Conservation (phyloP, 1,140 invertebrate genomes). For the Olivierus martensii region DNA sequence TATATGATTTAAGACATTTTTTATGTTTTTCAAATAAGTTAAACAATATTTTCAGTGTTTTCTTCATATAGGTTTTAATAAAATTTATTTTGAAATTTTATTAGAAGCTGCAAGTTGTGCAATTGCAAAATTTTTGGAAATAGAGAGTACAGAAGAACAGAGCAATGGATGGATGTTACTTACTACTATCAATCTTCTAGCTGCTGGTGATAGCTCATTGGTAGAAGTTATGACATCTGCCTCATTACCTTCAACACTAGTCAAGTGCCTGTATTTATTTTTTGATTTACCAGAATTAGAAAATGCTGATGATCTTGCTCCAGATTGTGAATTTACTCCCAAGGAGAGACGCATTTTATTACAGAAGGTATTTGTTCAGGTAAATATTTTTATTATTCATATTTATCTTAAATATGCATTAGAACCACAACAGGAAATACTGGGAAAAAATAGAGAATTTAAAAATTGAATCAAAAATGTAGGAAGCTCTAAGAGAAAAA, state of each 20-base stretch:
- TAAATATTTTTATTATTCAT: too few species aligned
- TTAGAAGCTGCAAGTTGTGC: slow-evolving; percentile 84
- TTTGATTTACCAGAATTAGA: slow-evolving; percentile 73
- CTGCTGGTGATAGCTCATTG: slow-evolving; percentile 62
- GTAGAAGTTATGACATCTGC: slow-evolving; percentile 90
- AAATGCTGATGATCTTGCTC: slow-evolving; percentile 46
- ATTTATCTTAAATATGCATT: too few species aligned
- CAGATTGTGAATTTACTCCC: slow-evolving; percentile 73
- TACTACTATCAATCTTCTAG: slow-evolving; percentile 68
- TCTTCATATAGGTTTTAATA: too few species aligned
- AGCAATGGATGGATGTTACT: slow-evolving; percentile 95
- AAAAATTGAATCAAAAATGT: too few species aligned
- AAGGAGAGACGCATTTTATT: slow-evolving; percentile 77
- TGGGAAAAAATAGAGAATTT: too few species aligned
- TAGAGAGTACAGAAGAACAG: slow-evolving; percentile 52
- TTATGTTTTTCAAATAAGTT: too few species aligned
- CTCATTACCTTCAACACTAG: slow-evolving; percentile 89
- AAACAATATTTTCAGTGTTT: too few species aligned
- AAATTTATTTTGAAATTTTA: too few species aligned
- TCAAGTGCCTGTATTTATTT: slow-evolving; percentile 97
- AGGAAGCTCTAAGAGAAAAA: too few species aligned
- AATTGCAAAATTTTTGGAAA: slow-evolving; percentile 90
- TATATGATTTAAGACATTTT: too few species aligned
- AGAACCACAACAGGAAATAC: too few species aligned
- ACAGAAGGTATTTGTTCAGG: slow-evolving; percentile 94